Percentiles rank a stretch among this genome's conserved stretches.
Conservation (phyloP, 2,888 invertebrate species). For the Congeria kusceri region DNA sequence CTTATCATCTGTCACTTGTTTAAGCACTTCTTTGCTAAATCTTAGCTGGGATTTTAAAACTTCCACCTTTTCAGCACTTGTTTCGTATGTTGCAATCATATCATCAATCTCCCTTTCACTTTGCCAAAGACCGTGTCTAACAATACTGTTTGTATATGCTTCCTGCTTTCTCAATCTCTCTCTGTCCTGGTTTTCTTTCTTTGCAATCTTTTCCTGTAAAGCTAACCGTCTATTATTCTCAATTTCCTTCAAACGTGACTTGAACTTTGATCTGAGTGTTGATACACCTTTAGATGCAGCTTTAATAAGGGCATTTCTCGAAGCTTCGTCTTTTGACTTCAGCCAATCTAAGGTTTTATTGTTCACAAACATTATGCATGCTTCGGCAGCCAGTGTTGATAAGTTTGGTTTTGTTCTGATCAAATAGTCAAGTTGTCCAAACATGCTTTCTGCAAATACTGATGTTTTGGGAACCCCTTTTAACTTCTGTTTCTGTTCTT, state of each 20-base stretch:
- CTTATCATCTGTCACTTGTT: constrained; percentile 24
- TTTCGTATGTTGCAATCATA: constrained; percentile 27
- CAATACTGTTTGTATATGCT: constrained; percentile 6
- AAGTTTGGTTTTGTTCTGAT: constrained; percentile 42
- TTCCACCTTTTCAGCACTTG: not conserved
- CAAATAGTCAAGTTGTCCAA: constrained; percentile 30
- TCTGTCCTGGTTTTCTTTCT: not conserved
- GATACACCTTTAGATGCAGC: constrained; percentile 33
- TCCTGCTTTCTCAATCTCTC: constrained; percentile 27
- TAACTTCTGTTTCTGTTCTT: not conserved
- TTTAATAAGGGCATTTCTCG: constrained; percentile 18
- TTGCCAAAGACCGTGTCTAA: constrained; percentile 31
- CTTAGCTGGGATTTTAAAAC: constrained; percentile 30
- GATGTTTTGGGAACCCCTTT: constrained; percentile 24
- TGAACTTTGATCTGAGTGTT: constrained; percentile 21
- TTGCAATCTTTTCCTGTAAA: constrained; percentile 11
- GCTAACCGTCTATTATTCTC: constrained; percentile 18
- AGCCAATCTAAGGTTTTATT: constrained; percentile 41
- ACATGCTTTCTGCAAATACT: constrained; percentile 40
- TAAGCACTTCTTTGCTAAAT: constrained; percentile 36
- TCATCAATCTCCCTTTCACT: constrained; percentile 27
- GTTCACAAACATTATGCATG: constrained; percentile 34
- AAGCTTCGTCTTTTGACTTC: constrained; percentile 22
- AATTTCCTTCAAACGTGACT: constrained; percentile 12
- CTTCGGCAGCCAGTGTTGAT: constrained; percentile 25